A percentile compares a stretch with the other conserved stretches of the same genome.
Conservation (phyloP, 1,140 invertebrate species). For the Papilio glaucus region DNA sequence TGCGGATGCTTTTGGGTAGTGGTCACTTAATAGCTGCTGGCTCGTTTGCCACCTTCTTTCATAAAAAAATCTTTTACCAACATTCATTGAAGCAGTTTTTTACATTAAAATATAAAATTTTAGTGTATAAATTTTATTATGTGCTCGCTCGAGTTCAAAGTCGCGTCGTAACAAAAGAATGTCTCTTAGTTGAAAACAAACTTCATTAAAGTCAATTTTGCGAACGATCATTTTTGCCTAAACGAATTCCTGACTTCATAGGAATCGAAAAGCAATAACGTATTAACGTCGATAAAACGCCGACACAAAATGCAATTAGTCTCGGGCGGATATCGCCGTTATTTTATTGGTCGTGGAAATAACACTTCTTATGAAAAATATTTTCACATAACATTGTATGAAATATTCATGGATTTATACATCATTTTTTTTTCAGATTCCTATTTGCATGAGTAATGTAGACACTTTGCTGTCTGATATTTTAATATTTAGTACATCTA, state of each 20-base stretch:
- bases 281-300: conserved; percentile 31
- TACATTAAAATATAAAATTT: too few relatives aligned
- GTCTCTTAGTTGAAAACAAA: conserved; percentile 22
- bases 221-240: conserved; percentile 13
- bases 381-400: background rate
- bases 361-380: background rate
- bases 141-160: too few relatives aligned
- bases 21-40: too few relatives aligned
- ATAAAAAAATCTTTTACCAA: too few relatives aligned
- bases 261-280: conserved; percentile 29
- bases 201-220: background rate
- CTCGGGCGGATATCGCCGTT: conserved; percentile 20
- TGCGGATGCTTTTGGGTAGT: too few relatives aligned
- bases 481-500: too few relatives aligned
- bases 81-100: too few relatives aligned
- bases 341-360: conserved; percentile 19
- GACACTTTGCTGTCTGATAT: background rate
- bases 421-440: background rate
- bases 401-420: background rate
- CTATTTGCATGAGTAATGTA: conserved; percentile 7
- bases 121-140: too few relatives aligned
- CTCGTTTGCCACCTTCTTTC: too few relatives aligned
- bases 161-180: conserved; percentile 6
- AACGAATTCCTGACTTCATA: conserved; percentile 25
- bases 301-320: conserved; percentile 29